Percentiles rank a stretch among this genome's conserved stretches.
phyloP scores from a whole-genome alignment of 1,140 invertebrate genomes.

The Spodoptera litura region DNA sequence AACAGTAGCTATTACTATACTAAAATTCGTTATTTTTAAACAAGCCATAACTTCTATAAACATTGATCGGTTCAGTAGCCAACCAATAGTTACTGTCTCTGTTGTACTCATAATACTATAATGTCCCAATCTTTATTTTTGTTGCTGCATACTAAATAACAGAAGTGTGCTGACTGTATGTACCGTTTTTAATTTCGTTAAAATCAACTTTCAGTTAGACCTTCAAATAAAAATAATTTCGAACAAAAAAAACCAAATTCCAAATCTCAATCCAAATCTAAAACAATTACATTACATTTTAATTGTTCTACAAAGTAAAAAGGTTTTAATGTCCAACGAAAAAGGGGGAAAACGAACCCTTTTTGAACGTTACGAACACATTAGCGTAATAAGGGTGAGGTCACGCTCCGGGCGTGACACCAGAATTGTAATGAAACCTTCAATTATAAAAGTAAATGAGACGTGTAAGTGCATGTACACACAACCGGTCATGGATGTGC shows the following conservation, averaged over 20 bases:
- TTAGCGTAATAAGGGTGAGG: slow-evolving; percentile 45
- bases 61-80: too few species aligned
- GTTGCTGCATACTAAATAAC: too few species aligned
- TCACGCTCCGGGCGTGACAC: slow-evolving; percentile 25
- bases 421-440: slow-evolving; percentile 44
- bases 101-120: too few species aligned
- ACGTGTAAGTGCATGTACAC: background rate
- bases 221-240: background rate
- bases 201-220: background rate
- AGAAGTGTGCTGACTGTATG: too few species aligned
- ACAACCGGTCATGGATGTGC: background rate
- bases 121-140: too few species aligned
- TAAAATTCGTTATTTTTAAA: too few species aligned
- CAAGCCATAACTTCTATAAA: too few species aligned
- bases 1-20: too few species aligned
- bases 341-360: slow-evolving; percentile 16
- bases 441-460: slow-evolving; percentile 37
- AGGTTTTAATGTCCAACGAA: slow-evolving; percentile 15
- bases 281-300: slow-evolving; percentile 17
- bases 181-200: background rate
- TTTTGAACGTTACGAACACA: slow-evolving; percentile 41
- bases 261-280: background rate
- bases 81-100: too few species aligned
- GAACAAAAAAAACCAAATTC: background rate
- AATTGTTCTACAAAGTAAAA: slow-evolving; percentile 16